Percentiles rank a stretch among this genome's conserved stretches.
These are phyloP conservation scores for Machimus atricapillus DNA, from an alignment of 2,888 invertebrate genomes.

Conservation along the genomic window DNA sequence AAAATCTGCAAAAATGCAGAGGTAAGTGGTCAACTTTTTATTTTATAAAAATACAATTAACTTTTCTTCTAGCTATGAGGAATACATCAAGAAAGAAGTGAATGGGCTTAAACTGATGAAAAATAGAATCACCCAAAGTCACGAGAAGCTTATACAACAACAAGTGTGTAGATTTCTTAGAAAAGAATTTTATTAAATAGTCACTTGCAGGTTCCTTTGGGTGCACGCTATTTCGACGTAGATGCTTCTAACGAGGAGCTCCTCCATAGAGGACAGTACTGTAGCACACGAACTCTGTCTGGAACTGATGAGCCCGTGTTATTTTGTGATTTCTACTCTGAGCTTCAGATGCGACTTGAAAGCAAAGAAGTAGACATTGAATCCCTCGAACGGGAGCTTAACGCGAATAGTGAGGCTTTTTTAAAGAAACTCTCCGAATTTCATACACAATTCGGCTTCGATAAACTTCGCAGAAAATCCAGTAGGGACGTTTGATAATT, in stretches of 20 bases:
- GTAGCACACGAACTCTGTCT: constrained; percentile 57
- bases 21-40: constrained; percentile 45
- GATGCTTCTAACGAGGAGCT: constrained; percentile 56
- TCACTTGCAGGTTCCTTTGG: constrained; percentile 54
- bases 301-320: constrained; percentile 58
- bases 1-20: constrained; percentile 57
- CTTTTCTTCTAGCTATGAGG: constrained; percentile 54
- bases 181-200: neutral
- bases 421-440: constrained; percentile 57
- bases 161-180: constrained; percentile 50
- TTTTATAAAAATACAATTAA: constrained; percentile 49
- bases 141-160: constrained; percentile 58
- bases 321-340: constrained; percentile 61
- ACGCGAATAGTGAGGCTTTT: constrained; percentile 55
- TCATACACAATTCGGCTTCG: constrained; percentile 55
- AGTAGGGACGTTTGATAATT: neutral
- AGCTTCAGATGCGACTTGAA: constrained; percentile 60
- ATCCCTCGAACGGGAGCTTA: constrained; percentile 57
- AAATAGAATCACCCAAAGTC: constrained; percentile 55
- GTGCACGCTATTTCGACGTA: constrained; percentile 55
- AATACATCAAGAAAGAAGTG: constrained; percentile 59
- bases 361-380: constrained; percentile 60
- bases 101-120: constrained; percentile 57
- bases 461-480: constrained; percentile 46
- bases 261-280: constrained; percentile 58